Evolutionary conservation across 1,140 invertebrate species (phyloP), one percentile per base, ranked within the genome.

Genomic region (Sycobia sp.): DNA sequence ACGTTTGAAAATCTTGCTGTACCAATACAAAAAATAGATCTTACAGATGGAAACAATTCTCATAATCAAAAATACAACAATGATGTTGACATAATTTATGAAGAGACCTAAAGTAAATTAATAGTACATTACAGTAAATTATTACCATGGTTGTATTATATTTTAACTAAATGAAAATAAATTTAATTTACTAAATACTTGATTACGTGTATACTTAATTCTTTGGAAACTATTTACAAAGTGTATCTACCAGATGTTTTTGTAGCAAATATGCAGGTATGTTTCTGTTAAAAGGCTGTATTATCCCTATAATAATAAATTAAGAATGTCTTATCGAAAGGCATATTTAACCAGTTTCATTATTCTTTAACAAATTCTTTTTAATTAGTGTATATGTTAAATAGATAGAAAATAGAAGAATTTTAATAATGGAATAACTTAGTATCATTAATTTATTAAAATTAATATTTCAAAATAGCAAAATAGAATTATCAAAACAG

Each of bases 111-210:
- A 57, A 71, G 49, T 44, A 73, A 69, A 69, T 62, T 77, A 38
- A 75, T 73, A 7, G 68, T 71, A 5, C 74, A 78, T 68, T 78
- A 79, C 23, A 75, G 57, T 58, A 77, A 71, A 70, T 64, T 78
- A 39, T 66, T 77, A 36, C 66, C 71, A 10, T 78, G 75, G 74
- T 70, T 79, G 20, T 63, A 74, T 62, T 78, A 77, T 27, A 67
- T 67, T 27, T 68, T 74, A 56, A 66, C 68, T 27, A 67, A 71
- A 59, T 74, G 56, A 65, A 58, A 46, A n/a, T 7, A 10, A 59
- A 36, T 38, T 55, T 66, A 54, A 44, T 54, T 54, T 54, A 39
- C 65, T 60, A 41, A 53, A 23, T 58, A 47, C 29, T 46, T 18
- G 27, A 58, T 57, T 56, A 49, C 13, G 36, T 27, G 4, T 57